Evolutionary conservation across 1,140 invertebrate species (phyloP), one percentile per base, ranked within the genome.

Genomic region (Heliconius melpomene): DNA sequence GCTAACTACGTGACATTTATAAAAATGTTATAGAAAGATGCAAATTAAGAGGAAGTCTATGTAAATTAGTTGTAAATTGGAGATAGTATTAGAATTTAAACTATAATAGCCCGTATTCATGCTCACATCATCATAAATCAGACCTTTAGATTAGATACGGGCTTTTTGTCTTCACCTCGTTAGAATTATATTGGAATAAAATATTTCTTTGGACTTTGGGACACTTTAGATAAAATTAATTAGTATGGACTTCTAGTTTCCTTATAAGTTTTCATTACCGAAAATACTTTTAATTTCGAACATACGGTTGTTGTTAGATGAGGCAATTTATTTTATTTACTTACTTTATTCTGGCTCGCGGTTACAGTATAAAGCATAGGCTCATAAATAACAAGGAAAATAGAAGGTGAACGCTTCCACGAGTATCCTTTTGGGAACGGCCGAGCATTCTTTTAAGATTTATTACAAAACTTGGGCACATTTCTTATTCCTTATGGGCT

Each of bases 391-490:
- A 94, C 91, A 81, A 81, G 89, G 90, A 89, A 94, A 93, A 94
- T 94, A 93, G 93, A 93, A 94, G 93, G 91, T 93, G 91, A 93
- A 93, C 81, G 91, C 88, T 92, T 91, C 91, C 85, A 91, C 86
- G 87, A 92, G 93, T 93, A 94, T 93, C 93, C 92, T 94, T 94
- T 93, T 91, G 91, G 92, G 91, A 91, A 87, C 91, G 89, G 87
- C 88, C 91, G 91, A 94, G 92, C 91, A 94, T 94, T 94, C 92
- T 94, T 94, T 94, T 92, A 93, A 93, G 93, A 94, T 94, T 94
- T 94, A 94, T 94, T 91, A 88, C 91, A 87, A 85, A 94, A 94
- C 86, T 94, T 93, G 88, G 89, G 86, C 87, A 89, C 92, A 94
- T 93, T 93, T 90, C 91, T 94, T 93, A 92, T 94, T 92, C 91